Evolutionary conservation across 2,888 invertebrate species (phyloP).

Genomic region (Teleogryllus oceanicus): DNA sequence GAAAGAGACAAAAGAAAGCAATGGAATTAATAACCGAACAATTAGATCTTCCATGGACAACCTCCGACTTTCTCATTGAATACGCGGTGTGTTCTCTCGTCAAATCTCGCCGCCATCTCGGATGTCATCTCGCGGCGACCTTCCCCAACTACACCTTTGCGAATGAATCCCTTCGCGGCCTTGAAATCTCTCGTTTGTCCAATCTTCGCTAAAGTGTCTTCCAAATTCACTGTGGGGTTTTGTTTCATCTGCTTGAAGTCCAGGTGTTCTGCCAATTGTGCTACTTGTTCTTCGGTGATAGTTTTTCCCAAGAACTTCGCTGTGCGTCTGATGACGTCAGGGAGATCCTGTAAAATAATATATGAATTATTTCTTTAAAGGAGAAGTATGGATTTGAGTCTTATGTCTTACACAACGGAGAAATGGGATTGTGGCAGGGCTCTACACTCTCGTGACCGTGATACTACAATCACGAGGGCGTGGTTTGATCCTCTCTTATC

Average conservation of each 20-base stretch:
- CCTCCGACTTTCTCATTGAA: not conserved
- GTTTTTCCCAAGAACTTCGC: constrained; percentile 48
- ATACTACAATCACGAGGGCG: no score
- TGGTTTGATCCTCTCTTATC: no score
- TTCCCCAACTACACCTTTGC: not conserved
- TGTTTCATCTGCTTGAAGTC: constrained; percentile 53
- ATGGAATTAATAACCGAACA: no score
- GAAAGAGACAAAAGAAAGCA: no score
- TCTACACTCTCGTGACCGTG: no score
- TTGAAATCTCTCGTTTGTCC: constrained; percentile 34
- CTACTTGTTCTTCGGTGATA: constrained; percentile 45
- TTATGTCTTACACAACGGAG: no score
- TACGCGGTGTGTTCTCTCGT: not conserved
- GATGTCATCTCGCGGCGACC: not conserved
- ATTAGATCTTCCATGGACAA: not conserved
- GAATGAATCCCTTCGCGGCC: not conserved
- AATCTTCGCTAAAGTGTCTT: constrained; percentile 31
- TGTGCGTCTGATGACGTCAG: constrained; percentile 47
- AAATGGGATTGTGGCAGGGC: no score
- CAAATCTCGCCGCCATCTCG: not conserved
- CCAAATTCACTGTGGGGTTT: constrained; percentile 52
- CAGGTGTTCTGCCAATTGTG: constrained; percentile 48
- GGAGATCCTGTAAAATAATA: constrained; percentile 46
- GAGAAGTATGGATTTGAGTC: no score
- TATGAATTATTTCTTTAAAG: no score